These are phyloP conservation scores for Plectrocnemia conspersa DNA, from an alignment of 1,140 invertebrate species.

Conservation along the genomic window DNA sequence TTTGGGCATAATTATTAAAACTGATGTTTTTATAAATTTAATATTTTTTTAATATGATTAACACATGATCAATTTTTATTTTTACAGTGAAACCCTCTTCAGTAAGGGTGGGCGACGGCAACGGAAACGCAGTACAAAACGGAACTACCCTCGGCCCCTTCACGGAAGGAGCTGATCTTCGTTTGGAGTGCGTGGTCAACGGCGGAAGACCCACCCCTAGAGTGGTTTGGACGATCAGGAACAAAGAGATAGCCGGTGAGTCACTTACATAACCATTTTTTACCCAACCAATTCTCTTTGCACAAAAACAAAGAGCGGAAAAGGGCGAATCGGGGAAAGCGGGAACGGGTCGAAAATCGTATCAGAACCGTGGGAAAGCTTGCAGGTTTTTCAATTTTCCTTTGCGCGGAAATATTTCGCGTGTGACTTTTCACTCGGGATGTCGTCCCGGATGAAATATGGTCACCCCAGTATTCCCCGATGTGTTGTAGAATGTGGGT, in stretches of 20 bases:
- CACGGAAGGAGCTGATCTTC: constrained; percentile 62
- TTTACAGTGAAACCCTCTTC: constrained; percentile 66
- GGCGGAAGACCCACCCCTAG: constrained; percentile 72
- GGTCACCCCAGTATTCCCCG: too few relatives aligned
- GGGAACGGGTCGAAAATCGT: constrained; percentile 15
- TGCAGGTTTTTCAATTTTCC: constrained; percentile 18
- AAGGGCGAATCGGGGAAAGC: not conserved
- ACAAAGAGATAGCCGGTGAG: constrained; percentile 63
- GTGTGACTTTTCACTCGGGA: not conserved
- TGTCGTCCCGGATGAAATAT: too few relatives aligned
- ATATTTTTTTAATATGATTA: too few relatives aligned
- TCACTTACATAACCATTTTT: constrained; percentile 25
- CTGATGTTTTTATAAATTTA: too few relatives aligned
- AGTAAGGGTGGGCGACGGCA: constrained; percentile 57
- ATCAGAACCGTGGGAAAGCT: constrained; percentile 22
- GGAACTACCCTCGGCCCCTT: constrained; percentile 62
- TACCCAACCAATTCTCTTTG: constrained; percentile 5
- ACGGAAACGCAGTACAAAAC: constrained; percentile 52
- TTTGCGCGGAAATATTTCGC: not conserved
- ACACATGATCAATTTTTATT: constrained; percentile 6
- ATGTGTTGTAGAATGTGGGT: too few relatives aligned
- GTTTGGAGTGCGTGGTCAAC: constrained; percentile 65
- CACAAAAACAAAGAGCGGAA: not conserved
- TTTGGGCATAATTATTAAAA: too few relatives aligned
- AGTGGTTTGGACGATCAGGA: constrained; percentile 72